These are phyloP conservation scores for human DNA, from an alignment of 2,113 vertebrate species.

Conservation along the genomic window GRCh38 chr20:48783501-48784000, in stretches of 20 bases:
- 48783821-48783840: not conserved
- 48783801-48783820: not conserved
- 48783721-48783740: not conserved
- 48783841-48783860: not conserved
- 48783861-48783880: not conserved
- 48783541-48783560: not conserved
- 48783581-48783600: not conserved
- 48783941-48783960: not conserved
- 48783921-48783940: rapidly evolving
- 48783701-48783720: not conserved
- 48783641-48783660: not conserved
- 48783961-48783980: not conserved
- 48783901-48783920: not conserved
- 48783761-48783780: not conserved
- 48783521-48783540: too few relatives aligned
- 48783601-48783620: not conserved
- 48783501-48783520: not conserved
- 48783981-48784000: not conserved
- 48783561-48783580: not conserved
- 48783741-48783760: not conserved
- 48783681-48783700: rapidly evolving
- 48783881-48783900: not conserved
- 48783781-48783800: not conserved
- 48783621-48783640: too few relatives aligned
- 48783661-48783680: too few relatives aligned